phyloP scores from a whole-genome alignment of 1,140 invertebrate species.

The Neotoxoptera formosana region DNA sequence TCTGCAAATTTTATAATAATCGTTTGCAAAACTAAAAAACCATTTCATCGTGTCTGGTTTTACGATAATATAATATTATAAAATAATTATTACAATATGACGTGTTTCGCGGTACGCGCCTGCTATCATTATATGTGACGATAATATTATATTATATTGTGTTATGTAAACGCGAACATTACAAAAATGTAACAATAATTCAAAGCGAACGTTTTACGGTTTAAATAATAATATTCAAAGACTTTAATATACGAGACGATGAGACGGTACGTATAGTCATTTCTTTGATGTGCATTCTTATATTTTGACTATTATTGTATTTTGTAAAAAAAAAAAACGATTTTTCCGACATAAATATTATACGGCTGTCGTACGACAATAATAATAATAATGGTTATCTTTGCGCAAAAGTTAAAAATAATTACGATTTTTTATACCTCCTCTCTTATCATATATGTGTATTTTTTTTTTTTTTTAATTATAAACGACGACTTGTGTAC shows the following conservation, averaged over 20 bases:
- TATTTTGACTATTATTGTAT: not conserved
- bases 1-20: too few relatives aligned
- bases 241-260: not conserved
- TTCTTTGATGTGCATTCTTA: constrained; percentile 4
- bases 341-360: not conserved
- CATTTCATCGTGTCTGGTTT: not conserved
- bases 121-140: not conserved
- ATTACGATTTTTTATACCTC: not conserved
- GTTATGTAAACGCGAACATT: not conserved
- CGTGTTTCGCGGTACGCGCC: not conserved
- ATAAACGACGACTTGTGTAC: not conserved
- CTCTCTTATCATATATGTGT: not conserved
- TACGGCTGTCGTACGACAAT: not conserved
- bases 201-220: not conserved
- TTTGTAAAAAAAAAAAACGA: not conserved
- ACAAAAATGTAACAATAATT: not conserved
- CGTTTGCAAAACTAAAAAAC: not conserved
- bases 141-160: not conserved
- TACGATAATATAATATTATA: not conserved
- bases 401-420: not conserved
- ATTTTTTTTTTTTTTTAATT: not conserved
- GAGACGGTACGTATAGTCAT: not conserved
- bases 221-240: not conserved
- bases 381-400: not conserved
- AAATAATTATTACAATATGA: not conserved